These are phyloP conservation scores for Drosophila neonasuta DNA, from an alignment of 2,888 invertebrate genomes.

Conservation along the genomic window DNA sequence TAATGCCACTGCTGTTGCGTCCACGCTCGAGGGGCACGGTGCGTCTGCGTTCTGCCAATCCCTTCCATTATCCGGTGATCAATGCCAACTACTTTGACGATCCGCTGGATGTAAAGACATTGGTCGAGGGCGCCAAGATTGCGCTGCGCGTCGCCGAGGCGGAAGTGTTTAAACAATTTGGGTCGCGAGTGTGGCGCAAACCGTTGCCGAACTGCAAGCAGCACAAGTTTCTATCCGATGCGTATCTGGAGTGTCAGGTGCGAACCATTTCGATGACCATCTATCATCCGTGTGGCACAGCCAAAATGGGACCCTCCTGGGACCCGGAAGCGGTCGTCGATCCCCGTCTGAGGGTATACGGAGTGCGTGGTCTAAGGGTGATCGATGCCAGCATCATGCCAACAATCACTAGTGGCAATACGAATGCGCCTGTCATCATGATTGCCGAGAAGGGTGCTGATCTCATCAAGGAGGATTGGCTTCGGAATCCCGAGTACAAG, in stretches of 20 bases:
- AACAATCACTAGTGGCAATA: constrained; percentile 87
- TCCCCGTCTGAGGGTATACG: constrained; percentile 89
- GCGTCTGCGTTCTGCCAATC: constrained; percentile 89
- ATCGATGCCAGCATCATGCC: constrained; percentile 60
- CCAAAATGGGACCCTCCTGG: constrained; percentile 93
- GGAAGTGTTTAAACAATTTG: constrained; percentile 90
- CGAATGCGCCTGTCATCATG: constrained; percentile 96
- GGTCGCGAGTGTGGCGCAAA: constrained; percentile 88
- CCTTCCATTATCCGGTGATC: constrained; percentile 93
- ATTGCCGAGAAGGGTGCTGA: constrained; percentile 94
- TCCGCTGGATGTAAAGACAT: constrained; percentile 88
- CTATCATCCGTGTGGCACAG: constrained; percentile 93
- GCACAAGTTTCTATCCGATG: constrained; percentile 88
- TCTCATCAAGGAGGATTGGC: constrained; percentile 93
- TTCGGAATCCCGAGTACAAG: constrained; percentile 80
- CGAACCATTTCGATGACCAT: constrained; percentile 94
- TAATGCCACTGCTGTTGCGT: constrained; percentile 91
- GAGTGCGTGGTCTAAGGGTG: constrained; percentile 86
- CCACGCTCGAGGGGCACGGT: constrained; percentile 91
- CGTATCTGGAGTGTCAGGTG: constrained; percentile 93
- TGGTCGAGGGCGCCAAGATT: constrained; percentile 93
- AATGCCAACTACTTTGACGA: constrained; percentile 96
- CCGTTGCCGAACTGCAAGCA: constrained; percentile 91
- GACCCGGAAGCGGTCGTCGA: constrained; percentile 92
- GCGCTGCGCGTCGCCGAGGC: constrained; percentile 89